phyloP scores from a whole-genome alignment of 2,113 vertebrate genomes.

The Lathamus discolor region DNA sequence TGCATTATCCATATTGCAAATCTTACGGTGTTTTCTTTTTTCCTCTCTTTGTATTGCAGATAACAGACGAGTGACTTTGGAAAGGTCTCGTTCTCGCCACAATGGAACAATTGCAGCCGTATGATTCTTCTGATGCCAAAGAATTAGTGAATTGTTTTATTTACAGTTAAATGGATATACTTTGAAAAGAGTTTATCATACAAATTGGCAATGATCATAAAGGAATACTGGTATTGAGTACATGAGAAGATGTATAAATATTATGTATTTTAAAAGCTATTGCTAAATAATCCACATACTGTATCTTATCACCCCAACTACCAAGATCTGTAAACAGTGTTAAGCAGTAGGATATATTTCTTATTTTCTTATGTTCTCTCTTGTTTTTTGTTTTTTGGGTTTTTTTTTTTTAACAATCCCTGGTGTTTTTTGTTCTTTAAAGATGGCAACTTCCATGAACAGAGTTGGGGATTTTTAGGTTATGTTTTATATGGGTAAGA shows the following conservation, averaged over 20 bases:
- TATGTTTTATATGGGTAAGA: constrained; percentile 31
- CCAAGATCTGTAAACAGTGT: constrained; percentile 65
- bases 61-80: constrained; percentile 88
- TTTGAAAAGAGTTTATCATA: constrained; percentile 43
- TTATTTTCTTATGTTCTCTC: constrained; percentile 47
- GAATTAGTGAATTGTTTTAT: constrained; percentile 69
- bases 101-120: constrained; percentile 82
- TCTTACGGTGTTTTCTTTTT: constrained; percentile 61
- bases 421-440: neutral
- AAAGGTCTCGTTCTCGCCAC: constrained; percentile 97
- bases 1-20: constrained; percentile 59
- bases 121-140: constrained; percentile 81
- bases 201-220: constrained; percentile 39
- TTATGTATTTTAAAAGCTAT: constrained; percentile 44
- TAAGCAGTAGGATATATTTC: constrained; percentile 46
- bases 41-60: constrained; percentile 82
- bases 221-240: constrained; percentile 53
- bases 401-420: neutral
- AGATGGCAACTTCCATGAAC: constrained; percentile 27
- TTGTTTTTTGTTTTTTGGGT: neutral
- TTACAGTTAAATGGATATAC: constrained; percentile 28
- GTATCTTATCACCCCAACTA: constrained; percentile 56
- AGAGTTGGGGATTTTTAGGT: constrained; percentile 45
- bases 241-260: constrained; percentile 34
- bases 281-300: constrained; percentile 49